Conservation (phyloP, 2,888 invertebrate genomes). For the Zygaena filipendulae region DNA sequence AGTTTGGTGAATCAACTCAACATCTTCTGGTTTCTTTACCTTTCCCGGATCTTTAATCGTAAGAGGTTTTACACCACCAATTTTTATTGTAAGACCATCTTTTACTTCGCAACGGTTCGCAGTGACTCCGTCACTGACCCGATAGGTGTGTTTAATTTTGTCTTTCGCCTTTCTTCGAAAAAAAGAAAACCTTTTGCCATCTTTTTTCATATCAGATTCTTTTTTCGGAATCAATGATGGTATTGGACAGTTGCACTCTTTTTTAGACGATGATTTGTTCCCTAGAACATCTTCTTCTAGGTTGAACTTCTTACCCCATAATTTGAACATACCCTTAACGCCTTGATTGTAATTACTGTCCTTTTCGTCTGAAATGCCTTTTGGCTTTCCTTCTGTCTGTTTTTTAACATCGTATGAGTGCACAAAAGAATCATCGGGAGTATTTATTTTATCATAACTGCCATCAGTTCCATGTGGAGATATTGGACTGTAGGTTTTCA, state of each 20-base stretch:
- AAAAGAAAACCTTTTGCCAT: slow-evolving; percentile 38
- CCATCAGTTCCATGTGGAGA: no score
- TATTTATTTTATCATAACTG: no score
- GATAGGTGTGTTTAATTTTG: slow-evolving; percentile 23
- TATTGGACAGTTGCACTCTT: no score
- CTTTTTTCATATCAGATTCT: slow-evolving; percentile 23
- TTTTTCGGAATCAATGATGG: slow-evolving; percentile 11
- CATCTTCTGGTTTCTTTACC: slow-evolving; percentile 18
- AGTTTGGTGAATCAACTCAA: slow-evolving; percentile 24
- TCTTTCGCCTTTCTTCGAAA: slow-evolving; percentile 36
- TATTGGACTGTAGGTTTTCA: slow-evolving; percentile 28
- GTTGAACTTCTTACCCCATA: slow-evolving; percentile 47
- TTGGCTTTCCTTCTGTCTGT: slow-evolving; percentile 18
- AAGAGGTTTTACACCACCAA: slow-evolving; percentile 20
- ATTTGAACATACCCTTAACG: slow-evolving; percentile 44
- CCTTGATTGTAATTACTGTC: slow-evolving; percentile 32
- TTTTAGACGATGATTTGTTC: no score
- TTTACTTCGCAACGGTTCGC: slow-evolving; percentile 43
- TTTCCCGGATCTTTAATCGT: slow-evolving; percentile 13
- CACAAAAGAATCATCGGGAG: no score
- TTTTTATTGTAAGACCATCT: slow-evolving; percentile 35
- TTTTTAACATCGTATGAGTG: no score
- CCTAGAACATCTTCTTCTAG: slow-evolving; percentile 39
- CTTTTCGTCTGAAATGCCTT: slow-evolving; percentile 21
- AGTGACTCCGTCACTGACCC: slow-evolving; percentile 34